phyloP scores from a whole-genome alignment of 2,888 invertebrate genomes.

The Petrolisthes manimaculis region DNA sequence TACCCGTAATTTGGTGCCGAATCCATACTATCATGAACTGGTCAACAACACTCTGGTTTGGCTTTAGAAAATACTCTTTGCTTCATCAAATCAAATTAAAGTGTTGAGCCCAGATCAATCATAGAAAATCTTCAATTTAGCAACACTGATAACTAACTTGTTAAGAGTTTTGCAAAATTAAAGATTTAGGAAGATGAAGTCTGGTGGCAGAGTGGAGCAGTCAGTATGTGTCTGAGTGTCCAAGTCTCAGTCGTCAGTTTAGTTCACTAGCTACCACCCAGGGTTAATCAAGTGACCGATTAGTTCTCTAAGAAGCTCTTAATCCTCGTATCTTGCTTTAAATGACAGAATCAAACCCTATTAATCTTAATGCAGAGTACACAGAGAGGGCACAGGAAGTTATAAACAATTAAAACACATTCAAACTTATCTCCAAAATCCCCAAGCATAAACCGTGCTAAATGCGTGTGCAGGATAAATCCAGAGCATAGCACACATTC shows the following conservation, averaged over 20 bases:
- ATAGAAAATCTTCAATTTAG: slow-evolving; percentile 37
- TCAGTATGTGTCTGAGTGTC: slow-evolving; percentile 49
- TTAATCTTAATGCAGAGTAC: slow-evolving; percentile 64
- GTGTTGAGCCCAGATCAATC: slow-evolving; percentile 34
- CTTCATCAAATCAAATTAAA: slow-evolving; percentile 32
- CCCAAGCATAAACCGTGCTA: slow-evolving; percentile 65
- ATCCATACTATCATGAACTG: slow-evolving; percentile 36
- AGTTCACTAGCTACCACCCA: slow-evolving; percentile 62
- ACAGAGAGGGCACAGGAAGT: slow-evolving; percentile 64
- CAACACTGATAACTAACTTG: slow-evolving; percentile 34
- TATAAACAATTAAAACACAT: slow-evolving; percentile 63
- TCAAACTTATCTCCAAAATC: slow-evolving; percentile 63
- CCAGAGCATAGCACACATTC: slow-evolving; percentile 65
- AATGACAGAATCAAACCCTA: slow-evolving; percentile 62
- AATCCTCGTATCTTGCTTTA: slow-evolving; percentile 62
- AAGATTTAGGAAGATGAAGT: slow-evolving; percentile 41
- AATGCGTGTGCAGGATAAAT: slow-evolving; percentile 64
- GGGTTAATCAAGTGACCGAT: slow-evolving; percentile 62
- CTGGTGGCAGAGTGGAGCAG: slow-evolving; percentile 48
- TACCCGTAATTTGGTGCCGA: slow-evolving; percentile 23
- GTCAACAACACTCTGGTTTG: slow-evolving; percentile 30
- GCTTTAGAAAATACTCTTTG: slow-evolving; percentile 5
- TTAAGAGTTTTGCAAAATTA: slow-evolving; percentile 33
- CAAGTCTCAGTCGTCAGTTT: slow-evolving; percentile 61
- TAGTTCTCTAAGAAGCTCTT: slow-evolving; percentile 63